Evolutionary conservation across 2,113 vertebrate genomes (phyloP), one percentile per base, ranked within the genome.

Genomic region (Cyprinodon brontotheroides): DNA sequence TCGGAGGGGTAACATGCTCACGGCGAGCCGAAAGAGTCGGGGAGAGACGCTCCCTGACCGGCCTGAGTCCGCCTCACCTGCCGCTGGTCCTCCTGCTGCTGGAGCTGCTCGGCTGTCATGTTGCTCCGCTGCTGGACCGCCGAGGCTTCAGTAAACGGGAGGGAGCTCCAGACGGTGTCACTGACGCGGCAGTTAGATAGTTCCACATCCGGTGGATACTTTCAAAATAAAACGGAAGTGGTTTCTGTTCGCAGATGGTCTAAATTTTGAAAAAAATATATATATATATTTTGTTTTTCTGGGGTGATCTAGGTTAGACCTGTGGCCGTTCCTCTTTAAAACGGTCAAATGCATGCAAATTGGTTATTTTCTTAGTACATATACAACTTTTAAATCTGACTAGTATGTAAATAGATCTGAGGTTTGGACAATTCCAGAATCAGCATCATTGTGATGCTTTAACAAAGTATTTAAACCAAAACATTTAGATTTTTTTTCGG

Each of bases 1-100:
- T 82, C 80, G 86, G 77, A 82, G 77, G 73, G 90, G 59, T 82
- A 84, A 84, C 94, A 93, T 94, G 84, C 91, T 93, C 92, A 89
- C 20, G 84, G 82, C 75, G 84, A 84, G 65, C 69, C 65, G 77
- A 67, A 85, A 70, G 77, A 83, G 78, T 81, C 13, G 74, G 37
- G 43, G 60, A n/a, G 40, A 1, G 82, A 74, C 70, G 87, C 64
- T 70, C 71, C 39, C 78, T 65, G 72, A 68, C 65, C 77, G 41
- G 74, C 48, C 74, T 36, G 87, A 82, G 70, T 71, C 61, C 68
- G 74, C 59, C 63, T 39, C 75, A 39, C 82, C 67, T 76, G 70
- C 63, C 47, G 72, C 68, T 63, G 50, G n/a, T 57, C 50, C 50
- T n/a, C 50, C 50, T 9, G 50, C 50, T n/a, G 50, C 50, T n/a